Evolutionary conservation across 2,888 invertebrate species (phyloP), one percentile per base, ranked within the genome.

Genomic region (Agriopis aurantiaria): DNA sequence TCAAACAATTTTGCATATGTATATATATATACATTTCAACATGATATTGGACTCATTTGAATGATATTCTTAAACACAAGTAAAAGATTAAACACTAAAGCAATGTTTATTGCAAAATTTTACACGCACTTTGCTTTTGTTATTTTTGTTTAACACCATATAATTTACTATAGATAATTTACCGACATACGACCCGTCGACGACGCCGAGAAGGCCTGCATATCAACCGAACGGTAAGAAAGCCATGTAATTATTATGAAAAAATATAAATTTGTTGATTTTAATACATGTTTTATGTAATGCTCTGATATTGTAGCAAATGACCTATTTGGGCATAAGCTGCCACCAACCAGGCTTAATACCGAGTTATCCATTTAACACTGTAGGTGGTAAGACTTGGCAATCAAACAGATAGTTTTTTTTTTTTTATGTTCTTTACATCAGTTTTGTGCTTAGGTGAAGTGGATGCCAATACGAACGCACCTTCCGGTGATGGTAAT

Each of bases 131-230:
- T 49, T 46, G 1, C 8, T 56, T 48, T 33, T 33, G 2, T 43
- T 43, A 43, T 58, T 33, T 57, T 62, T 12, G 46, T 53, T 61
- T 57, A 55, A 40, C n/a, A 12, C 40, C n/a, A 12, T n/a, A 45
- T 56, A n/a, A 33, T 59, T 64, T 58, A 48, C 58, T 53, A 8
- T 69, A 69, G 68, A 60, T 69, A 58, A 46, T n/a, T 58, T 45
- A 17, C 63, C 63, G 3, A 43, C 56, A n/a, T 55, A 64, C 41
- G 58, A 58, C n/a, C 3, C 5, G 51, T 2, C 52, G 45, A 46
- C 65, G 48, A 48, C 40, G 43, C 9, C 40, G 1, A 53, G 58
- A 23, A 12, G 45, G 46, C 63, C 63, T 17, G 40, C 23, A n/a
- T 33, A 49, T 0, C n/a, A 45, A 55, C 48, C 58, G 10, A 45